Base-by-base conservation (phyloP, 2,797 vertebrate species). In the Oceanodroma leucorhoa region DNA sequence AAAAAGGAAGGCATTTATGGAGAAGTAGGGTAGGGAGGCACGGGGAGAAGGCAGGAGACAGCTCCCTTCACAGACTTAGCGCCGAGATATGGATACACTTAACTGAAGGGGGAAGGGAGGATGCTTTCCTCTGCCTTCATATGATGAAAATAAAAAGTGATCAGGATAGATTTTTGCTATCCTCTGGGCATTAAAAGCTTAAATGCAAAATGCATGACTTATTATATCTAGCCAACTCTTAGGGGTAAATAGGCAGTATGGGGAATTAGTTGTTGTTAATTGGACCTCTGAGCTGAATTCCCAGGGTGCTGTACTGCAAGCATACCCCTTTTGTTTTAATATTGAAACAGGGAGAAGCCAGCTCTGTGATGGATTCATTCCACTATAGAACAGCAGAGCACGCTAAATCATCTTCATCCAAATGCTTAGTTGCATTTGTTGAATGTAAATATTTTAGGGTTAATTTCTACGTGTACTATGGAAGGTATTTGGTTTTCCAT, bases 211-310 rank as follows among this genome's bases (percentile, higher is more conserved):
- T 96, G 88, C 88, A 96, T 97, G 97, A 93, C 92, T 97, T 97
- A 95, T 94, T 96, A 94, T 78, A 96, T 94, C 91, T 94, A 97
- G 86, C 79, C 80, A 95, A 61, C 64, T 94, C 95, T 94, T 97
- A 90, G 58, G 95, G 95, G 93, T 95, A 97, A 96, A 95, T 89
- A 96, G 62, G 95, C 95, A 96, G 95, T 91, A 87, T 86, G 62
- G 97, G 97, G 97, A 98, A 97, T 98, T 98, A 97, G 96, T 97
- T 97, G 97, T 97, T 97, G 89, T 97, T 98, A 98, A 98, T 97
- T 98, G 97, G 97, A 97, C 95, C 97, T 97, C 96, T 97, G 96
- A 97, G 97, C 96, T 96, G 95, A 97, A 97, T 97, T 97, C 97
- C 96, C 97, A 94, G 87, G 88, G 83, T 95, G 83, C 79, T 95